Conservation (phyloP, 2,113 vertebrate genomes). For the Eulacestoma nigropectus region DNA sequence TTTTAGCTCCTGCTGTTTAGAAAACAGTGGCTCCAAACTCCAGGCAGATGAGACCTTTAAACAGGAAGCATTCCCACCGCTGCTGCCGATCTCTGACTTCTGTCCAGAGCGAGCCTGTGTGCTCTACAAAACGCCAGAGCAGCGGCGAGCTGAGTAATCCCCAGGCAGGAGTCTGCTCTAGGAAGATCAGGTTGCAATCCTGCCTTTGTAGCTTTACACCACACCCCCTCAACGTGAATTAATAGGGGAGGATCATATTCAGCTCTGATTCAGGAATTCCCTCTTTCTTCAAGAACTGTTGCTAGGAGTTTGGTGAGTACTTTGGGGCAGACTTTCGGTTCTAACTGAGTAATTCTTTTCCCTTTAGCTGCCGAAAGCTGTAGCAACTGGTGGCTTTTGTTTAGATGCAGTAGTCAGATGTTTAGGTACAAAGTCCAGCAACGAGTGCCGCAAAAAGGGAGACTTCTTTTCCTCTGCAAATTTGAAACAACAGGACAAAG, state of each 20-base stretch:
- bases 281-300: slow-evolving; percentile 25
- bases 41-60: background rate
- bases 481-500: background rate
- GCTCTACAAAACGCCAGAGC: background rate
- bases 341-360: background rate
- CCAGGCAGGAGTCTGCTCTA: background rate
- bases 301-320: slow-evolving; percentile 67
- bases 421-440: background rate
- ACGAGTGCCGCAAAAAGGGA: background rate
- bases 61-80: slow-evolving; percentile 30
- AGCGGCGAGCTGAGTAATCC: background rate
- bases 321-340: background rate
- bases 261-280: background rate
- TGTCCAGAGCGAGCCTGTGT: background rate
- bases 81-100: background rate
- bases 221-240: background rate
- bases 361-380: background rate
- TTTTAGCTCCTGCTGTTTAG: background rate
- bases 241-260: background rate
- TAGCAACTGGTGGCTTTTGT: background rate
- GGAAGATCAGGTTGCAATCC: slow-evolving; percentile 15
- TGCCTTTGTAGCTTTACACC: background rate
- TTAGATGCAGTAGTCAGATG: background rate
- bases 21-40: background rate
- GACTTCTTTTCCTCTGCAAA: background rate